Conservation (phyloP, 2,888 invertebrate genomes). For the Stegana nigrithorax region DNA sequence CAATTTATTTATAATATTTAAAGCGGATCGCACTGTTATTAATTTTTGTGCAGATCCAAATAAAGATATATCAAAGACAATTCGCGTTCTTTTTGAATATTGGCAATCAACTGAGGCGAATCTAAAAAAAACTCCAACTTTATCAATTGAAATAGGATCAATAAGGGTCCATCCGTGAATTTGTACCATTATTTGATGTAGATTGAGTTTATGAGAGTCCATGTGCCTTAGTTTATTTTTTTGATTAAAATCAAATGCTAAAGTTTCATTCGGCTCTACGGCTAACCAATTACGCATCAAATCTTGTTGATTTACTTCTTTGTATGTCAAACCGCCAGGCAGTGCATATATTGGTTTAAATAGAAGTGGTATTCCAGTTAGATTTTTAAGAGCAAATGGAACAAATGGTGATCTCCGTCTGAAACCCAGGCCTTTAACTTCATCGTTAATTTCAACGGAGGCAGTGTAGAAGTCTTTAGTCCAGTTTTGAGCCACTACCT, state of each 20-base stretch:
- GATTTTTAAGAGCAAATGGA: conserved; percentile 92
- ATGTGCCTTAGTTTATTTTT: conserved; percentile 78
- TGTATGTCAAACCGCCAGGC: conserved; percentile 72
- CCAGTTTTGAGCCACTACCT: conserved; percentile 88
- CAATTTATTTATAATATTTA: conserved; percentile 83
- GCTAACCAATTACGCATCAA: conserved; percentile 75
- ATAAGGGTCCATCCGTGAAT: conserved; percentile 91
- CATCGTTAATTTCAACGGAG: conserved; percentile 16
- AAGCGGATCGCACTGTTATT: conserved; percentile 86
- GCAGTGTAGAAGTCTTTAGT: conserved; percentile 78
- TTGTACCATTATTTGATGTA: conserved; percentile 89
- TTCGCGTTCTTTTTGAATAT: conserved; percentile 74
- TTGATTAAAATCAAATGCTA: conserved; percentile 88
- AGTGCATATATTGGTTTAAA: conserved; percentile 86
- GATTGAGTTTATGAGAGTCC: conserved; percentile 80
- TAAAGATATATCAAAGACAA: conserved; percentile 91
- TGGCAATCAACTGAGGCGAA: conserved; percentile 69
- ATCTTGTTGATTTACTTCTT: conserved; percentile 58
- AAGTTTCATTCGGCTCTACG: conserved; percentile 80
- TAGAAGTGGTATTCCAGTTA: conserved; percentile 86
- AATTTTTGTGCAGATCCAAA: conserved; percentile 95
- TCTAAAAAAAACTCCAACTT: conserved; percentile 94
- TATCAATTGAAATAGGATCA: conserved; percentile 93
- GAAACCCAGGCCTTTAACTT: conserved; percentile 67
- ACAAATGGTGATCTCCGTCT: conserved; percentile 89